These are phyloP conservation scores for Oryctes rhinoceros DNA, from an alignment of 1,140 invertebrate genomes.

Conservation along the genomic window DNA sequence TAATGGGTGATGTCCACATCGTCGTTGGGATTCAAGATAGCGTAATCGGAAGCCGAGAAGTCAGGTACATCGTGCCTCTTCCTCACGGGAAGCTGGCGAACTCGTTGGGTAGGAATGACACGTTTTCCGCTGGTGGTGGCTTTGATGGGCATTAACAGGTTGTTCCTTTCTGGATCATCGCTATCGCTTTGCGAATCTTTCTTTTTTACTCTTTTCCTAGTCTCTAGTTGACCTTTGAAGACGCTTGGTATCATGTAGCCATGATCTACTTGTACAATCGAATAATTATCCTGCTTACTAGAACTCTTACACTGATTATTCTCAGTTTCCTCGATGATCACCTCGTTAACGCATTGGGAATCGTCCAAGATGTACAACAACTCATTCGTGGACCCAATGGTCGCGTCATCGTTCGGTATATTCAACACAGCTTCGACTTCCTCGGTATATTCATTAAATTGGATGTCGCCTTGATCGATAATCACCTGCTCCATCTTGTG, in stretches of 20 bases:
- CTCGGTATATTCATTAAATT: conserved; percentile 44
- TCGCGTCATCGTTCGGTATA: conserved; percentile 48
- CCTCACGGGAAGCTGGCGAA: conserved; percentile 42
- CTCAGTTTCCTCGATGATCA: conserved; percentile 55
- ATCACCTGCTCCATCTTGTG: conserved; percentile 49
- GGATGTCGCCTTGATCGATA: conserved; percentile 38
- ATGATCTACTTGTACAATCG: conserved; percentile 56
- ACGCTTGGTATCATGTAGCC: conserved; percentile 55
- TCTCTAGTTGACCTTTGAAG: conserved; percentile 45
- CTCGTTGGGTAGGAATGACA: background rate
- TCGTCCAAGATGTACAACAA: conserved; percentile 56
- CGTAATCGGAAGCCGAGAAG: conserved; percentile 57
- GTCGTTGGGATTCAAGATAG: conserved; percentile 53
- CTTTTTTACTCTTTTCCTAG: conserved; percentile 43
- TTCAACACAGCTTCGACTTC: conserved; percentile 47
- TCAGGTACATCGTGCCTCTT: conserved; percentile 56
- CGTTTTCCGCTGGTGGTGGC: conserved; percentile 43
- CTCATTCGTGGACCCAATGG: conserved; percentile 49
- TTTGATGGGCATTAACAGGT: conserved; percentile 29
- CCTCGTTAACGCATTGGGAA: conserved; percentile 55
- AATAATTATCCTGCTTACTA: conserved; percentile 45
- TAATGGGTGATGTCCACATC: conserved; percentile 56
- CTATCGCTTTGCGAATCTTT: conserved; percentile 36
- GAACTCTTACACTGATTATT: conserved; percentile 32
- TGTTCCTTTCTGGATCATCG: conserved; percentile 31